Evolutionary conservation across 1,140 invertebrate species (phyloP), one percentile per base, ranked within the genome.

Genomic region (Mamestra configurata): DNA sequence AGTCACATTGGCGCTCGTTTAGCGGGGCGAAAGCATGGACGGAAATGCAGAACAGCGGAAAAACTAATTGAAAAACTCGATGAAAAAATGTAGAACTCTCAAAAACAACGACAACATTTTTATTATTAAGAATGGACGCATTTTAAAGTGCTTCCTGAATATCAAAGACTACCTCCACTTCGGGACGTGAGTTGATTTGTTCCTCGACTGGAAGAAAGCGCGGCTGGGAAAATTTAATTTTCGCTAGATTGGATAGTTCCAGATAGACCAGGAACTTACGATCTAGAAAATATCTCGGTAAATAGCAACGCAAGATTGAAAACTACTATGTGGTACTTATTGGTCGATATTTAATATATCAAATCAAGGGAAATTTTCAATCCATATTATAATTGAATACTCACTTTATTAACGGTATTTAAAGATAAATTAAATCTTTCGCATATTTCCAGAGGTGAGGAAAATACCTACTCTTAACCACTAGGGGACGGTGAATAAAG

Each of bases 71-170:
- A 64, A 55, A 64, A 64, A 55, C 7, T 55, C 20, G 35, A 6
- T 37, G 10, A 37, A 40, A 35, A 37, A 20, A n/a, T 64, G n/a
- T 37, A 27, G 10, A 64, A 64, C n/a, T 64, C 59, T 37, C 31
- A 40, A 64, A 40, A 31, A 31, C 35, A 10, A 40, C 59, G 59
- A 64, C 31, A 64, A 64, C 59, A 18, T 64, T 64, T 64, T 64
- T 61, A 64, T 37, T 64, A 64, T 64, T 64, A 64, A 64, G 59
- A 20, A 64, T 20, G 59, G 35, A 64, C 31, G 59, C 59, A 64
- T 64, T 64, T 61, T 64, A 40, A 37, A 64, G 59, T 64, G 31
- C 59, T 20, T 64, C 40, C 20, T 64, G 59, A 64, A 64, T 64
- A 64, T 37, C 59, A 64, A 64, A 64, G 59, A 40, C 27, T 64